Evolutionary conservation across 1,140 invertebrate genomes (phyloP), one percentile per base, ranked within the genome.

Genomic region (Acromyrmex echinatior): DNA sequence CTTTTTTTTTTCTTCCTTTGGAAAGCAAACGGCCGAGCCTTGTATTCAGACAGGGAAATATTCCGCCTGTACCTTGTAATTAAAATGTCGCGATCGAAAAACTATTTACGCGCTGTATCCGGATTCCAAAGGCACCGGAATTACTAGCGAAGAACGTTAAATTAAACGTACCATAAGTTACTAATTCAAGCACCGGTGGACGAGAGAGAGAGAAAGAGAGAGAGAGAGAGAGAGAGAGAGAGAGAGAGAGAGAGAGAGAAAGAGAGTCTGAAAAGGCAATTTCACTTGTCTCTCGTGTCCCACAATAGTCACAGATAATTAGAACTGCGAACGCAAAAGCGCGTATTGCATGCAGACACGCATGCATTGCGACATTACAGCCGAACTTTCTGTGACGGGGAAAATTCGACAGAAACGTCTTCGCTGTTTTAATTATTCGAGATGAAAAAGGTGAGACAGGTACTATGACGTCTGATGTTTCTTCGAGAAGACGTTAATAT

Each of bases 131-230:
- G 25, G 53, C 58, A n/a, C 56, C 39, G 14, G 18, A 39, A 56
- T 71, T 73, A 45, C 28, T 7, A 56, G 58, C 51, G 45, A 86
- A 49, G 62, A 79, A 79, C 49, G 82, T 35, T 77, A 79, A 68
- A 86, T 77, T 78, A 79, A 86, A 79, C 73, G 58, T 78, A 77
- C 60, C 66, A 86, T 77, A 78, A 89, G 81, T 77, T 68, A 71
- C 66, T 88, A 86, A 88, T 81, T 87, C 74, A 58, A 87, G 63
- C 35, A 76, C 53, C 56, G 31, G 45, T 10, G 35, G 25, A 73
- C 39, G 80, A 66, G 80, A 25, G 86, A 49, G 9, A 45, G 1
- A 45, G 65, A 87, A 58, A 39, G 65, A 84, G 68, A 39, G 65
- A 87, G 58, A 51, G 79, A 56, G 79, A 21, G 86, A 21, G 31